Evolutionary conservation across 2,888 invertebrate genomes (phyloP).

Genomic region (Pristionchus exspectatus): DNA sequence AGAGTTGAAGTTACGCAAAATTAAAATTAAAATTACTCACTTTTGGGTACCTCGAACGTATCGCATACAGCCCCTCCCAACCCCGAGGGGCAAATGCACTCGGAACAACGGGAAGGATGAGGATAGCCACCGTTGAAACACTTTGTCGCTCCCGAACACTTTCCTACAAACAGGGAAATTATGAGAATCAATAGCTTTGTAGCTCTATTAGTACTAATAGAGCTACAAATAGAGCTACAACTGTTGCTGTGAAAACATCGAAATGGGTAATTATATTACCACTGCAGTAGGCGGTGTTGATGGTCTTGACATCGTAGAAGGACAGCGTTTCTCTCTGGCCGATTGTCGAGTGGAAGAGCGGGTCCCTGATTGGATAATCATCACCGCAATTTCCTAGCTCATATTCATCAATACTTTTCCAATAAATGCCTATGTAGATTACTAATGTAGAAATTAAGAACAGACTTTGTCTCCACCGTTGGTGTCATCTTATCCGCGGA

Average conservation of each 20-base stretch:
- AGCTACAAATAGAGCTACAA: too few relatives aligned
- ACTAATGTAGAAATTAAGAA: neutral
- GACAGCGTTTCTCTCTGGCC: slow-evolving; percentile 77
- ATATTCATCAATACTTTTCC: too few relatives aligned
- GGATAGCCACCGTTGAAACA: slow-evolving; percentile 77
- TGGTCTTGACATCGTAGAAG: slow-evolving; percentile 74
- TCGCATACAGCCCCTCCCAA: slow-evolving; percentile 72
- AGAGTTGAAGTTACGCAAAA: too few relatives aligned
- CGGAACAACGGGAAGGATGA: slow-evolving; percentile 69
- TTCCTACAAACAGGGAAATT: slow-evolving; percentile 56
- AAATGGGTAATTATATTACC: slow-evolving; percentile 59
- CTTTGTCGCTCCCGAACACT: slow-evolving; percentile 60
- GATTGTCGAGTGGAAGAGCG: slow-evolving; percentile 76
- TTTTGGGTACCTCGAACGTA: slow-evolving; percentile 68
- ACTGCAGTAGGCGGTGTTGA: slow-evolving; percentile 77
- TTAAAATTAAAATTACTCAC: slow-evolving; percentile 63
- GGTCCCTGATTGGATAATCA: slow-evolving; percentile 60
- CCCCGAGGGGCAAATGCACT: slow-evolving; percentile 77
- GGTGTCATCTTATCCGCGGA: slow-evolving; percentile 73
- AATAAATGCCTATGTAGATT: too few relatives aligned
- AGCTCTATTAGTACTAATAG: too few relatives aligned
- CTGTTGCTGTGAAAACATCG: too few relatives aligned
- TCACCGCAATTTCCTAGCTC: neutral
- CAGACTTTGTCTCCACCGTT: slow-evolving; percentile 74
- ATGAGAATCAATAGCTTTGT: neutral